Evolutionary conservation across 2,888 invertebrate species (phyloP).

Genomic region (Drosophila infuscata): DNA sequence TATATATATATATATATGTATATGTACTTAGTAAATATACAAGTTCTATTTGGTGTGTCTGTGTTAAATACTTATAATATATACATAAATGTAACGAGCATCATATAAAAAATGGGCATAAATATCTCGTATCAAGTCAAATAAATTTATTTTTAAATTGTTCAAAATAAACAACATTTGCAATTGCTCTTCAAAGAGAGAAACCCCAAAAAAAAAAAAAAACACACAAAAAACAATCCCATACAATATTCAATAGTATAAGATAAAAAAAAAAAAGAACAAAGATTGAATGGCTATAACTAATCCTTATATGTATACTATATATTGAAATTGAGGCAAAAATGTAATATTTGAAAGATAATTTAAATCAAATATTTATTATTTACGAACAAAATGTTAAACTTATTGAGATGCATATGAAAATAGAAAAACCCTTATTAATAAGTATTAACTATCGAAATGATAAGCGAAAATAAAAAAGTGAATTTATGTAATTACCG

Average conservation of each 20-base stretch:
- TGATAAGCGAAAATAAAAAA: slow-evolving; percentile 18
- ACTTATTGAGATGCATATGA: background rate
- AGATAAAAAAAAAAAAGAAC: background rate
- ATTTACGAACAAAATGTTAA: slow-evolving; percentile 13
- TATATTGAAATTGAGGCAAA: slow-evolving; percentile 5
- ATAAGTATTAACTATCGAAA: slow-evolving; percentile 33
- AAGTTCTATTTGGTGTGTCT: slow-evolving; percentile 34
- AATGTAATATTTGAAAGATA: background rate
- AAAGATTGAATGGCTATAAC: background rate
- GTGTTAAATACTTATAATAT: slow-evolving; percentile 31
- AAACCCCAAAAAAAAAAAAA: background rate
- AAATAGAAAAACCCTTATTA: slow-evolving; percentile 13
- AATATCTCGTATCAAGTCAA: background rate
- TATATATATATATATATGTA: background rate
- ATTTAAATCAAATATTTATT: slow-evolving; percentile 2
- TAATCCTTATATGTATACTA: slow-evolving; percentile 4
- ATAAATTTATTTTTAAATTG: background rate
- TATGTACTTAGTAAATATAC: slow-evolving; percentile 30
- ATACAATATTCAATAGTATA: background rate
- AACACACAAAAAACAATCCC: background rate
- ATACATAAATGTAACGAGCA: slow-evolving; percentile 2
- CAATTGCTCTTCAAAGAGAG: background rate
- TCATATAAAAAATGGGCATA: slow-evolving; percentile 2
- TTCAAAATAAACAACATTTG: background rate
- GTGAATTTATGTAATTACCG: slow-evolving; percentile 50